Percentiles rank a stretch among this genome's conserved stretches.
Evolutionary conservation across 2,888 invertebrate species (phyloP).

Genomic region (Drosophila demipolita): DNA sequence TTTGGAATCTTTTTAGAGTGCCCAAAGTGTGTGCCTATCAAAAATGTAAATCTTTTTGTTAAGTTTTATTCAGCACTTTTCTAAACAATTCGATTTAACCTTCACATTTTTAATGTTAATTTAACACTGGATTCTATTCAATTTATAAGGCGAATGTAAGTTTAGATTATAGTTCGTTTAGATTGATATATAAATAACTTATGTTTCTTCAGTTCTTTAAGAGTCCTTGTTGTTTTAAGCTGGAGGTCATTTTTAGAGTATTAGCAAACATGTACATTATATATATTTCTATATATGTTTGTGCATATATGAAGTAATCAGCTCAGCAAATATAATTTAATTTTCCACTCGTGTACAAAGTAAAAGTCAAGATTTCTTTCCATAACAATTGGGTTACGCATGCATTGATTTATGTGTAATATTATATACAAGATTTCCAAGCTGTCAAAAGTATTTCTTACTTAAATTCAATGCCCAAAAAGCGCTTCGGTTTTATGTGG

Average conservation of each 20-base stretch:
- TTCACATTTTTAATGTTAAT: neutral
- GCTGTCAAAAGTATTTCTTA: slow-evolving; percentile 18
- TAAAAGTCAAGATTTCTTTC: neutral
- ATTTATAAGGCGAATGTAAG: neutral
- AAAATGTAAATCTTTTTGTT: neutral
- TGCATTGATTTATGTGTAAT: slow-evolving; percentile 37
- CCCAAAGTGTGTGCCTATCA: neutral
- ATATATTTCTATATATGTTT: neutral
- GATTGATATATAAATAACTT: neutral
- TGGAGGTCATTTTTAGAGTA: no score
- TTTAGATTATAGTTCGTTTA: neutral
- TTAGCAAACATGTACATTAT: neutral
- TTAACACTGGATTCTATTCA: neutral
- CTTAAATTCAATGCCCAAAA: slow-evolving; percentile 33
- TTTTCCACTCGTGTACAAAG: neutral
- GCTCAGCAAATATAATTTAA: neutral
- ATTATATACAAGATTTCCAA: slow-evolving; percentile 19
- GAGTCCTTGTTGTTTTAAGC: neutral
- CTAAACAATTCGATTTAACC: neutral
- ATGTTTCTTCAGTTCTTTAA: neutral
- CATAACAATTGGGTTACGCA: neutral
- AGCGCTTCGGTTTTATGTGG: slow-evolving; percentile 22
- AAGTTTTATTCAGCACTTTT: neutral
- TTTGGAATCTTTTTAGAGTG: slow-evolving; percentile 7
- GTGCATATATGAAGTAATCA: neutral